Evolutionary conservation across 2,113 vertebrate species (phyloP).

Genomic region (Clarias magur): DNA sequence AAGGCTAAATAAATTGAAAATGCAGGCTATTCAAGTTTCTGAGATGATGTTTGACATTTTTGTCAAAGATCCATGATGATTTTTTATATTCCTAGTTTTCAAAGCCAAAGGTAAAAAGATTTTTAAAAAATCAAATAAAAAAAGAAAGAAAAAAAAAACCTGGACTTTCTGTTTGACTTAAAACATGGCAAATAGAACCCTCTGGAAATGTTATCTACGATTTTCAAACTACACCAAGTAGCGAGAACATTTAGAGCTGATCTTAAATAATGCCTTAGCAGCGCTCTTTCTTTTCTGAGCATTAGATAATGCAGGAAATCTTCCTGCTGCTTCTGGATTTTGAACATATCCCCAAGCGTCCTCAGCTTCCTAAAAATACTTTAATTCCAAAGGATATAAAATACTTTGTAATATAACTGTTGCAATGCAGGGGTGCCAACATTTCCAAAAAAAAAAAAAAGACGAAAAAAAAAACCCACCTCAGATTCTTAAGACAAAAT

Average conservation of each 20-base stretch:
- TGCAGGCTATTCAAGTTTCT: not conserved
- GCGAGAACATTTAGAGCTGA: not conserved
- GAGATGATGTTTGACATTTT: slow-evolving; percentile 6
- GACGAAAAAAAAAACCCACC: not conserved
- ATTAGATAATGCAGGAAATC: slow-evolving; percentile 28
- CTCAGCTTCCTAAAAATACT: not conserved
- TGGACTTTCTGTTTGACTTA: slow-evolving; percentile 1
- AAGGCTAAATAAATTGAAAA: slow-evolving; percentile 35
- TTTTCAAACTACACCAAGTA: not conserved
- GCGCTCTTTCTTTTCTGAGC: not conserved
- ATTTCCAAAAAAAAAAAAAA: not conserved
- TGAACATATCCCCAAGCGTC: slow-evolving; percentile 26
- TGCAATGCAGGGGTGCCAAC: not conserved
- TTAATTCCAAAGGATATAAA: not conserved
- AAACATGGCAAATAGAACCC: not conserved
- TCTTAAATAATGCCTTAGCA: slow-evolving; percentile 7
- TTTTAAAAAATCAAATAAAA: too few species aligned
- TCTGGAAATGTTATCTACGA: not conserved
- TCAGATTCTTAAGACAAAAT: not conserved
- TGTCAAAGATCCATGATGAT: not conserved
- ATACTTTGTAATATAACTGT: not conserved
- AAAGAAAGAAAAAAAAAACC: not conserved
- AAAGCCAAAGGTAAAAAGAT: not conserved
- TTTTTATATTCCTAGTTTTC: not conserved
- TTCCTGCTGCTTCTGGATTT: slow-evolving; percentile 24